Conservation (phyloP, 2,888 invertebrate genomes). For the Lymantria monacha region DNA sequence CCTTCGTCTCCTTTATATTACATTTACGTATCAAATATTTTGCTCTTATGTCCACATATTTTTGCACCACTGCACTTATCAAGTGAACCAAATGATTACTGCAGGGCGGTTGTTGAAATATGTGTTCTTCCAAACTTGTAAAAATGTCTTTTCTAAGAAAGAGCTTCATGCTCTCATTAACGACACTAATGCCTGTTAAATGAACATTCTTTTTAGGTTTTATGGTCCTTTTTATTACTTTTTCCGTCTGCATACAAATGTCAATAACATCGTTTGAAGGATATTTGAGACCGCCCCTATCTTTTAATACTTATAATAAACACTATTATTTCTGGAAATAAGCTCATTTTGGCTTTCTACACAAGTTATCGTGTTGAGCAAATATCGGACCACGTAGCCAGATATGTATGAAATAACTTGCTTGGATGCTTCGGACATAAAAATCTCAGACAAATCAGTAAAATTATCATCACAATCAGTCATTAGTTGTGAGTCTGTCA, state of each 20-base stretch:
- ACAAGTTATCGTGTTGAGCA: constrained; percentile 2
- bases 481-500: constrained; percentile 4
- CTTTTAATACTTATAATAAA: constrained; percentile 1
- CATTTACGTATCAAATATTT: constrained; percentile 2
- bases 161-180: background rate
- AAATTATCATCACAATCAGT: background rate
- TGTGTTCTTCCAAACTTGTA: background rate
- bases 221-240: background rate
- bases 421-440: constrained; percentile 2
- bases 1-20: constrained; percentile 1
- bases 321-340: background rate
- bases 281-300: constrained; percentile 1
- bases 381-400: constrained; percentile 4
- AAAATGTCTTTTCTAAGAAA: background rate
- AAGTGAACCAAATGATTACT: constrained; percentile 1
- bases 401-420: background rate
- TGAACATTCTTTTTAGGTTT: background rate
- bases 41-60: background rate
- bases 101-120: constrained; percentile 1
- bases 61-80: constrained; percentile 1
- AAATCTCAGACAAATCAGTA: background rate
- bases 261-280: background rate
- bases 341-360: constrained; percentile 3
- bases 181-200: background rate
- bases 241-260: background rate